A percentile compares a stretch with the other conserved stretches of the same genome.
Evolutionary conservation across 2,797 vertebrate species (phyloP).

Genomic region (Argya squamiceps): DNA sequence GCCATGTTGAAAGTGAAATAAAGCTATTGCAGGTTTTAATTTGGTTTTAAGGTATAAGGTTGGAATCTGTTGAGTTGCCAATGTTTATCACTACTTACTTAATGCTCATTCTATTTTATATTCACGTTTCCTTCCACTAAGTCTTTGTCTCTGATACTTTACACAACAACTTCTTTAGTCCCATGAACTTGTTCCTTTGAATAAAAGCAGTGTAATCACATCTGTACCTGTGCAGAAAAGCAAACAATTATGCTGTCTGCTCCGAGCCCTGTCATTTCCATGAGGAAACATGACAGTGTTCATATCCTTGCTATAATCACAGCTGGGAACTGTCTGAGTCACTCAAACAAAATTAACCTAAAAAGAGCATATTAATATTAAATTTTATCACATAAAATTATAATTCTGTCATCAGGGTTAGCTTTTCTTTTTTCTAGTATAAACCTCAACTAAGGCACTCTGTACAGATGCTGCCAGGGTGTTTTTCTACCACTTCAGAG

Average conservation of each 20-base stretch:
- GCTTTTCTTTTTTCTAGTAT: neutral
- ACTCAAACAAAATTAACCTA: conserved; percentile 54
- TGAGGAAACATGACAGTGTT: conserved; percentile 59
- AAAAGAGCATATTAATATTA: conserved; percentile 34
- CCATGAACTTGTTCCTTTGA: neutral
- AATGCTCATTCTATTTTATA: neutral
- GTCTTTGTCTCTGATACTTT: neutral
- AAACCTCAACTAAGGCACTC: neutral
- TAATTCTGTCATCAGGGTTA: conserved; percentile 1
- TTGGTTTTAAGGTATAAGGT: neutral
- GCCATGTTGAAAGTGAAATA: neutral
- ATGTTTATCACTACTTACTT: neutral
- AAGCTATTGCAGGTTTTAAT: neutral
- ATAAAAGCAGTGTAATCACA: neutral
- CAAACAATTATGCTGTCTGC: conserved; percentile 57
- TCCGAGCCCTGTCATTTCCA: conserved; percentile 26
- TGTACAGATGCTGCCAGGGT: neutral
- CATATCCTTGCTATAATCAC: conserved; percentile 46
- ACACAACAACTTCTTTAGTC: neutral
- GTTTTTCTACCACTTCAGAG: neutral
- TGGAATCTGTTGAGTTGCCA: neutral
- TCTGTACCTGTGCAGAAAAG: conserved; percentile 37
- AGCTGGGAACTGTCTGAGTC: conserved; percentile 45
- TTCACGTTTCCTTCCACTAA: neutral
- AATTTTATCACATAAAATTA: neutral